Conservation (phyloP, 2,113 vertebrate genomes). For the Kobus ellipsiprymnus region DNA sequence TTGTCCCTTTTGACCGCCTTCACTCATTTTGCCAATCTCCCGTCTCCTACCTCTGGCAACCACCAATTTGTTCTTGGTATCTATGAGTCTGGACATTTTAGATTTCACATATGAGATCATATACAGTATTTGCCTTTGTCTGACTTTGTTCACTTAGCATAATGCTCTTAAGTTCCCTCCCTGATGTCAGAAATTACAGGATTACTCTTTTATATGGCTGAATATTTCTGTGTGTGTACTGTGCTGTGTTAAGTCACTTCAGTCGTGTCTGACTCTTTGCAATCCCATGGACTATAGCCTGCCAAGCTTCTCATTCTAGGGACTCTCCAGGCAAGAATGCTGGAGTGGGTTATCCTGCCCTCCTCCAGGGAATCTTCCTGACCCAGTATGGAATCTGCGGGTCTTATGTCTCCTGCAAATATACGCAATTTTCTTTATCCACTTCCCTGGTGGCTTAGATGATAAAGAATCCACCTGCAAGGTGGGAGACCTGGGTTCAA, state of each 20-base stretch:
- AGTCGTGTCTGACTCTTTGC: not conserved
- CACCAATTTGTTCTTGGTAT: not conserved
- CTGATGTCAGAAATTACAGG: not conserved
- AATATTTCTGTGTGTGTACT: not conserved
- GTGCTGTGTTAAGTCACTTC: not conserved
- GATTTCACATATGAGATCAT: not conserved
- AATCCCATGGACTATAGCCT: not conserved
- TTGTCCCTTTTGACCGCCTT: not conserved
- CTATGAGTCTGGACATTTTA: not conserved
- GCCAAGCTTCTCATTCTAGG: not conserved
- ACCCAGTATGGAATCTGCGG: not conserved
- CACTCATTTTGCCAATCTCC: too few relatives aligned
- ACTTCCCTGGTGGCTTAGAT: not conserved
- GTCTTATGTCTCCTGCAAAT: not conserved
- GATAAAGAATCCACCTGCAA: not conserved
- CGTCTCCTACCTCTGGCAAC: not conserved
- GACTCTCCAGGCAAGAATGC: not conserved
- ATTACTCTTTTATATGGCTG: not conserved
- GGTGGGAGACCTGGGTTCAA: fast-evolving
- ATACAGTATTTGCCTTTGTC: not conserved
- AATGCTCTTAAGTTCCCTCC: not conserved
- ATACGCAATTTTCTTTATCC: not conserved
- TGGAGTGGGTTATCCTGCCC: not conserved
- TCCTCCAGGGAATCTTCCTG: not conserved
- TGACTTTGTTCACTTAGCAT: not conserved